Conservation (phyloP, 2,113 vertebrate genomes). For the Cheilinus undulatus region DNA sequence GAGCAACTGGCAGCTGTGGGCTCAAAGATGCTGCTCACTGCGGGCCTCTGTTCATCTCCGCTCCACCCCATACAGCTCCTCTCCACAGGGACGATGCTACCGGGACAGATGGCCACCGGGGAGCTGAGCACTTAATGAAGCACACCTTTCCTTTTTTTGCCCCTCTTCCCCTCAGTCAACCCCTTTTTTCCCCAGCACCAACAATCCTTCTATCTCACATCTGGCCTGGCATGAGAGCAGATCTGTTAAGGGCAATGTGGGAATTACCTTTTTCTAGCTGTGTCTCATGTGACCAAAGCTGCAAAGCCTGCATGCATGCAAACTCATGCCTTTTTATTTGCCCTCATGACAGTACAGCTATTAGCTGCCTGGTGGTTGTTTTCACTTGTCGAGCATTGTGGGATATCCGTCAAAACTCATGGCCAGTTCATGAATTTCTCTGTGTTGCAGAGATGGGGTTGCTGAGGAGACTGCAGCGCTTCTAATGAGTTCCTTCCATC, state of each 20-base stretch:
- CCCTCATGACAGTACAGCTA: slow-evolving; percentile 66
- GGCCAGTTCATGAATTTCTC: slow-evolving; percentile 67
- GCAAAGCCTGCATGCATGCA: slow-evolving; percentile 55
- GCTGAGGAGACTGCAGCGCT: slow-evolving; percentile 44
- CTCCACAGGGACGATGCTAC: slow-evolving; percentile 64
- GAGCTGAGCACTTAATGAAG: slow-evolving; percentile 60
- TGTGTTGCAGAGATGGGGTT: slow-evolving; percentile 44
- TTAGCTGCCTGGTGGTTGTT: slow-evolving; percentile 71
- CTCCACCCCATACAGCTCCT: slow-evolving; percentile 31
- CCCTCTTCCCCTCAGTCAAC: slow-evolving; percentile 30
- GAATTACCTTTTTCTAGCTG: slow-evolving; percentile 54
- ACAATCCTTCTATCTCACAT: slow-evolving; percentile 57
- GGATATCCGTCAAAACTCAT: slow-evolving; percentile 67
- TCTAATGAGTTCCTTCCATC: slow-evolving; percentile 72
- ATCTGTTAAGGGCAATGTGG: slow-evolving; percentile 37
- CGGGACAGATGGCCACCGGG: slow-evolving; percentile 70
- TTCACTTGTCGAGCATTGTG: slow-evolving; percentile 65
- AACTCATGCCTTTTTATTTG: slow-evolving; percentile 75
- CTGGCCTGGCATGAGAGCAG: slow-evolving; percentile 49
- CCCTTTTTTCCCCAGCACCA: slow-evolving; percentile 22
- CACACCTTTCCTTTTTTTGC: slow-evolving; percentile 40
- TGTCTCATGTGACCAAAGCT: slow-evolving; percentile 59
- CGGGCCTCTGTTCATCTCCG: slow-evolving; percentile 46
- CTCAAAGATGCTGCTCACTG: slow-evolving; percentile 23
- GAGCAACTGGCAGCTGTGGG: slow-evolving; percentile 68